Base-by-base conservation (phyloP, 2,113 vertebrate species). In the Coptodon bakossiorum region DNA sequence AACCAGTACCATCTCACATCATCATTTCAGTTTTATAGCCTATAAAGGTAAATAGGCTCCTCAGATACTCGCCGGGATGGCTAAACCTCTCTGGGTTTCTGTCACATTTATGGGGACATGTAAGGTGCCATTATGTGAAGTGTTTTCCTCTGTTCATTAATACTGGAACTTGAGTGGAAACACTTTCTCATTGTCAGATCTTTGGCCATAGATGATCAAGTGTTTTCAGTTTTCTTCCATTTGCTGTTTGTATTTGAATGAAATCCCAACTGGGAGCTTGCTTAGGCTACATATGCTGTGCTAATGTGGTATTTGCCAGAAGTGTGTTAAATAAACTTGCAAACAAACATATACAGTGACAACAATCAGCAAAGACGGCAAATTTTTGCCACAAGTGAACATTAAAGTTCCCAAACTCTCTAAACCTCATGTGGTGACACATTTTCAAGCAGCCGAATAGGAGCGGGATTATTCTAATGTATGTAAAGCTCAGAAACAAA, bases 401-500 rank as follows among this genome's bases (percentile, higher is more conserved):
- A 86, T 84, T 89, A 80, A 48, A 80, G 34, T 59, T 85, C 7
- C 17, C 19, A 78, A 80, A 84, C 50, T 36, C 29, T 53, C 16
- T 48, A 71, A 85, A 79, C n/a, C 31, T 68, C 6, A 29, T 38
- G 40, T 87, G 79, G 31, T 43, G 50, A 61, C 63, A 83, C 38
- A 80, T 82, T 90, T 73, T 82, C 14, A 80, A 79, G 40, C 45
- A 73, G 79, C 38, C 14, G 19, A 82, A 90, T 27, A 63, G 53
- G 56, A 86, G 61, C 45, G 31, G 86, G 73, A 93, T 93, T 93
- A 92, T 86, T 91, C 57, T 92, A 91, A 91, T 91, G 61, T 90
- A 88, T 92, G 86, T 88, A 92, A 93, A 94, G 86, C 89, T 85
- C 31, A 27, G 31, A 90, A 90, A 82, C 40, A 78, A 68, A 80